Base-by-base conservation (phyloP, 2,113 vertebrate species). In the Pedetes capensis region DNA sequence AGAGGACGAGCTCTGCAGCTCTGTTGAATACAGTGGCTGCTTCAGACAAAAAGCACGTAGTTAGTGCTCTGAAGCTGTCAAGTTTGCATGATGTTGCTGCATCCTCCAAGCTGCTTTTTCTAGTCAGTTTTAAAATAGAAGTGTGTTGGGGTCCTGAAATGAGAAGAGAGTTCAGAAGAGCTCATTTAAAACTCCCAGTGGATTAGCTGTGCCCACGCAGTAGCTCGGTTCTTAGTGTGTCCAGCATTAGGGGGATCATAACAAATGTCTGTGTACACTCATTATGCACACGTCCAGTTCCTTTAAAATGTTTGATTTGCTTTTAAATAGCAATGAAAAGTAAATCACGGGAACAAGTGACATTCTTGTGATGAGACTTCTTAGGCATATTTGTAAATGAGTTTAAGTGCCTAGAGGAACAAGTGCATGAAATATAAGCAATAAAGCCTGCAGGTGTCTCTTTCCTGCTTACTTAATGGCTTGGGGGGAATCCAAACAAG, bases 301-400 rank as follows among this genome's bases (percentile, higher is more conserved):
- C 51, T 14, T 90, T 79, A 74, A 79, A 61, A 32, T 11, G 3
- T 53, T 64, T 14, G 14, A 14, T 79, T 79, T 64, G 55, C 59
- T 80, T 93, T 68, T 53, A 87, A 80, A 80, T 25, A 85, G 25
- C 74, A 59, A 76, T 59, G 34, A 59, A 64, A 79, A 93, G 55
- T 22, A 37, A 90, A 78, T 74, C 53, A 51, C 10, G 90, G 61
- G 47, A 64, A 89, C 84, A 44, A 39, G 20, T 85, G 59, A 39
- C 29, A 29, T 79, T 86, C 95, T 75, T 57, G n/a, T 93, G 47
- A 76, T 79, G 34, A 93, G 25, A 71, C 13, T 82, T 92, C 66
- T 91, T 53, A 63, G 49, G 22, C 34, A 9, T 83, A 76, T 81
- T 88, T 85, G 47, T 86, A 71, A 76, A 59, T 78, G 25, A 25